Percentiles rank a stretch among this genome's conserved stretches.
These are phyloP conservation scores for Solenopsis fugax DNA, from an alignment of 1,140 invertebrate species.

Conservation along the genomic window DNA sequence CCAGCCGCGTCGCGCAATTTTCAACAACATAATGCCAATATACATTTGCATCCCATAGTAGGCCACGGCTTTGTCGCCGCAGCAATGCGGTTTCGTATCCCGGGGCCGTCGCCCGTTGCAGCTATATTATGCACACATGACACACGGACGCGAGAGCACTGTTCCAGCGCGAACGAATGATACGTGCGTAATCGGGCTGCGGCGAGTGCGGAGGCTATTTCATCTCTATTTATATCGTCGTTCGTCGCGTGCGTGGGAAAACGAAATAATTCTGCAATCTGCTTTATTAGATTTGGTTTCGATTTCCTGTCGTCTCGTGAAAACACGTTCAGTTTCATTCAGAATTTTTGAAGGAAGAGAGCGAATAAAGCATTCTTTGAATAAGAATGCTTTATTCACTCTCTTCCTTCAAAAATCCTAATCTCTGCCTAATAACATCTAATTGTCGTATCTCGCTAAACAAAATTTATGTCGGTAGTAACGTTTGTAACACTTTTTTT, in stretches of 20 bases:
- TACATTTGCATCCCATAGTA: constrained; percentile 17
- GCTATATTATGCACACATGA: constrained; percentile 62
- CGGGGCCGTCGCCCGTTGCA: constrained; percentile 46
- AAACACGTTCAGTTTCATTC: background rate
- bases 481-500: background rate
- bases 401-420: background rate
- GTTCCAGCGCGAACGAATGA: constrained; percentile 43
- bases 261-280: constrained; percentile 15
- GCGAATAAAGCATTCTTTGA: no score
- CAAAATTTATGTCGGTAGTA: constrained; percentile 4
- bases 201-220: background rate
- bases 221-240: constrained; percentile 21
- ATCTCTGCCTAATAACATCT: background rate
- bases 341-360: no score
- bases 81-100: constrained; percentile 65
- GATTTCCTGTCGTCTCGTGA: background rate
- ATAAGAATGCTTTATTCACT: no score
- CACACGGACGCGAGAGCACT: constrained; percentile 12
- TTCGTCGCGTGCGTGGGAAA: background rate
- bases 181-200: constrained; percentile 66
- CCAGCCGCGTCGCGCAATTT: constrained; percentile 62
- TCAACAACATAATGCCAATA: constrained; percentile 67
- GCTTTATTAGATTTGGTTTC: background rate
- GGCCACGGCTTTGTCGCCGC: constrained; percentile 67
- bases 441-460: background rate